Conservation (phyloP, 30 jellyfish, hydroid and myxozoan species). For the Pelagia noctiluca region DNA sequence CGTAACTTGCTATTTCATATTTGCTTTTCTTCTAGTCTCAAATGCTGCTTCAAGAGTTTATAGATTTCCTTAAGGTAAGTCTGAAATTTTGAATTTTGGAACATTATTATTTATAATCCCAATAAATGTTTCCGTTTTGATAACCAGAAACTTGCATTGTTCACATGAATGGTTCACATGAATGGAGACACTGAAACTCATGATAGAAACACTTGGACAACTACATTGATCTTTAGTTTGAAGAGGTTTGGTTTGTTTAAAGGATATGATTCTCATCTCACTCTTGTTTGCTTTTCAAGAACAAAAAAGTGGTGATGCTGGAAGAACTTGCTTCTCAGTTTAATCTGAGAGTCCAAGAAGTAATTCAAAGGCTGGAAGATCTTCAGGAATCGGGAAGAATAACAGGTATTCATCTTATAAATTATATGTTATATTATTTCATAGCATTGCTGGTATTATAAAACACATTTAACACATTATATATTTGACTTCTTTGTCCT, state of each 20-base stretch:
- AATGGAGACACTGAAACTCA: no score
- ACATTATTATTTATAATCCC: background rate
- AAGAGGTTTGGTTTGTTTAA: no score
- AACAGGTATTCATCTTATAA: conserved; percentile 76
- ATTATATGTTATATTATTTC: no score
- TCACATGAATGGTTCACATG: no score
- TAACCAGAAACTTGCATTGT: no score
- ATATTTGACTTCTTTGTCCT: no score
- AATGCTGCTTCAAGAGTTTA: conserved; percentile 86
- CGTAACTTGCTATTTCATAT: no score
- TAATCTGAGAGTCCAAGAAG: conserved; percentile 91
- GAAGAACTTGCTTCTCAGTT: conserved; percentile 95
- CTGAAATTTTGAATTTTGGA: background rate
- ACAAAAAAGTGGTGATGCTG: conserved; percentile 81
- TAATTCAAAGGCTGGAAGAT: conserved; percentile 87
- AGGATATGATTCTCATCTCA: no score
- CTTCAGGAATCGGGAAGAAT: conserved; percentile 88
- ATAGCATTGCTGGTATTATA: no score
- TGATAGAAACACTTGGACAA: no score
- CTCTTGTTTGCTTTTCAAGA: conserved; percentile 34
- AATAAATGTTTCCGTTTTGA: background rate
- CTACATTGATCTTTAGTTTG: no score
- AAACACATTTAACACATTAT: no score
- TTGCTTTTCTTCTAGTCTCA: conserved; percentile 82
- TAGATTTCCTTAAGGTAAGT: conserved; percentile 81